Evolutionary conservation across 2,797 vertebrate species (phyloP).

Genomic region (Acropternis orthonyx): DNA sequence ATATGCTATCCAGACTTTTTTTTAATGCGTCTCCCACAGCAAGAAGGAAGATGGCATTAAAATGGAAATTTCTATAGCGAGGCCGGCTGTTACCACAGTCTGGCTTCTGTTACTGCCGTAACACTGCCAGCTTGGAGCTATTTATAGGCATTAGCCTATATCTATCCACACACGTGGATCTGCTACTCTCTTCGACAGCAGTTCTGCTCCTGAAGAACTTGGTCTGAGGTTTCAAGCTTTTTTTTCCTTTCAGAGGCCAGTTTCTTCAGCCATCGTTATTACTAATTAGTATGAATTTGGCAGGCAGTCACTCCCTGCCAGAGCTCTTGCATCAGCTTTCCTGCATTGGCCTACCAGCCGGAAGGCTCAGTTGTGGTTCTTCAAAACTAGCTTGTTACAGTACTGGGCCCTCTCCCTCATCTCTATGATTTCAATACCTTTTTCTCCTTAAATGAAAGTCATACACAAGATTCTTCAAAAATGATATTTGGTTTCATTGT

Average conservation of each 20-base stretch:
- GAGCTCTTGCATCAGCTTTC: neutral
- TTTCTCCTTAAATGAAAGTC: neutral
- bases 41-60: constrained; percentile 34
- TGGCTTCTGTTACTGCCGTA: constrained; percentile 23
- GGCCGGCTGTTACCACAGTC: constrained; percentile 11
- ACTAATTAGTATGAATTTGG: neutral
- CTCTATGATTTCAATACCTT: neutral
- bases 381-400: neutral
- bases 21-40: neutral
- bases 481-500: neutral
- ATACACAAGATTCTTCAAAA: neutral
- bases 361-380: neutral
- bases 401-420: neutral
- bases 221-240: neutral
- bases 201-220: neutral
- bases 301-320: neutral
- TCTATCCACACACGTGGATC: neutral
- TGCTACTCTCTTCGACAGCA: constrained; percentile 37
- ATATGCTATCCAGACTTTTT: constrained; percentile 15
- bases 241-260: constrained; percentile 13
- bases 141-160: constrained; percentile 30
- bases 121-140: neutral
- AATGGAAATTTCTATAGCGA: constrained; percentile 45
- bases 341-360: neutral
- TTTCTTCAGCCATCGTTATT: neutral